Evolutionary conservation across 2,888 invertebrate genomes (phyloP), one percentile per base, ranked within the genome.

Genomic region (Autographa pulchrina): DNA sequence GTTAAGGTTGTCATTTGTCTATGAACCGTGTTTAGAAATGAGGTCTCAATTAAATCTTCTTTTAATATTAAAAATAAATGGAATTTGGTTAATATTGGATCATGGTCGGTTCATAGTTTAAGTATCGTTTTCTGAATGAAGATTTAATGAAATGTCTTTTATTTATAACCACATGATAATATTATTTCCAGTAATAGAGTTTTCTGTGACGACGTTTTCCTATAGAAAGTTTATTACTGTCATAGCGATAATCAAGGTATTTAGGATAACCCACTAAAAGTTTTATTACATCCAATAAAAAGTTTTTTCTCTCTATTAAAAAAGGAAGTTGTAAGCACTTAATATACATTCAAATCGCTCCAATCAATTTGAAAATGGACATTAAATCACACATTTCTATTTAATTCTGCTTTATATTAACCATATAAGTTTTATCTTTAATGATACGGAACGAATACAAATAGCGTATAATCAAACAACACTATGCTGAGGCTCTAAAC

Each of bases 361-460:
- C 63, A 82, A 78, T 70, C 75, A 75, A 82, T 68, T 78, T 72
- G 35, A 72, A 67, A 80, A 78, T 74, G 59, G 54, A 70, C 74
- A 75, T 77, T 72, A 60, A 81, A 83, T 83, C 72, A 78, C 66
- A 69, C 60, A 66, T 71, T 68, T 72, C 72, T 65, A 43, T 74
- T 71, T 64, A 72, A 71, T 65, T 38, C 58, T n/a, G 61, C 38
- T 68, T 73, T 70, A 81, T 63, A 65, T 78, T 74, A 64, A 79
- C 79, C 76, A 75, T 79, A 74, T 70, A 81, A 74, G 67, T 81
- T 77, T 80, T 78, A 76, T 81, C 79, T 79, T 61, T 70, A 74
- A 70, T 80, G 78, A 77, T 78, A 83, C 67, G 67, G 68, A 83
- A 81, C 78, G 82, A 77, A 81, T 82, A 81, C 75, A 81, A 88